These are phyloP conservation scores for Campopleginae sp. DNA, from an alignment of 2,888 invertebrate genomes.

Conservation along the genomic window DNA sequence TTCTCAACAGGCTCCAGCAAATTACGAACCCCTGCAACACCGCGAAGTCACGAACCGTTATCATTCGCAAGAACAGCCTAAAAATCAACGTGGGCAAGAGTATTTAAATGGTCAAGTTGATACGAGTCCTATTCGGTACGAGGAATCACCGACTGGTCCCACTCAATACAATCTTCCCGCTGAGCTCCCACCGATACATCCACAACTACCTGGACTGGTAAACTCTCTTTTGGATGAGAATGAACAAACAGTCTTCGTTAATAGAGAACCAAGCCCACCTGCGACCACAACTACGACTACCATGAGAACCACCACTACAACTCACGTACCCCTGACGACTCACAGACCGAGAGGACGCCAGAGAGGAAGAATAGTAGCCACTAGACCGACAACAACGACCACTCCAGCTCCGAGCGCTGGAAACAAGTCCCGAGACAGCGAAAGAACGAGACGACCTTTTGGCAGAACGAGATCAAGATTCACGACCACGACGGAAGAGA, in stretches of 20 bases:
- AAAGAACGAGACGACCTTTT: slow-evolving; percentile 78
- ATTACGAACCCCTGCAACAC: slow-evolving; percentile 66
- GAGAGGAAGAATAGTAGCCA: slow-evolving; percentile 75
- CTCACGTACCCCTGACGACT: slow-evolving; percentile 75
- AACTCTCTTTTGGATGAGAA: slow-evolving; percentile 87
- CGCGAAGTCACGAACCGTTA: slow-evolving; percentile 64
- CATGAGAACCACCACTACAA: slow-evolving; percentile 73
- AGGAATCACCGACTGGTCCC: slow-evolving; percentile 74
- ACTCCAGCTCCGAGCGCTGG: slow-evolving; percentile 75
- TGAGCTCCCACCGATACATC: slow-evolving; percentile 86
- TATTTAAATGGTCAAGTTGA: slow-evolving; percentile 70
- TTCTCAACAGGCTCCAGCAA: slow-evolving; percentile 64
- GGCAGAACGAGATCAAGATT: slow-evolving; percentile 78
- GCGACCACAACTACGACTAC: slow-evolving; percentile 73
- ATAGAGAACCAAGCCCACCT: slow-evolving; percentile 61
- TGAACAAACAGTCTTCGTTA: slow-evolving; percentile 63
- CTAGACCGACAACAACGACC: slow-evolving; percentile 73
- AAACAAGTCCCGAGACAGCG: slow-evolving; percentile 68
- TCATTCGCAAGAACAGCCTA: slow-evolving; percentile 65
- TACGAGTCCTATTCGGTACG: slow-evolving; percentile 65
- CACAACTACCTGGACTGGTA: slow-evolving; percentile 87
- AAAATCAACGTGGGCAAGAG: slow-evolving; percentile 62
- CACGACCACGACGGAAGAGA: slow-evolving; percentile 81
- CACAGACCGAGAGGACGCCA: slow-evolving; percentile 71
- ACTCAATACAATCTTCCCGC: slow-evolving; percentile 86